Conservation (phyloP, 2,113 vertebrate genomes). For the Ellobius talpinus region DNA sequence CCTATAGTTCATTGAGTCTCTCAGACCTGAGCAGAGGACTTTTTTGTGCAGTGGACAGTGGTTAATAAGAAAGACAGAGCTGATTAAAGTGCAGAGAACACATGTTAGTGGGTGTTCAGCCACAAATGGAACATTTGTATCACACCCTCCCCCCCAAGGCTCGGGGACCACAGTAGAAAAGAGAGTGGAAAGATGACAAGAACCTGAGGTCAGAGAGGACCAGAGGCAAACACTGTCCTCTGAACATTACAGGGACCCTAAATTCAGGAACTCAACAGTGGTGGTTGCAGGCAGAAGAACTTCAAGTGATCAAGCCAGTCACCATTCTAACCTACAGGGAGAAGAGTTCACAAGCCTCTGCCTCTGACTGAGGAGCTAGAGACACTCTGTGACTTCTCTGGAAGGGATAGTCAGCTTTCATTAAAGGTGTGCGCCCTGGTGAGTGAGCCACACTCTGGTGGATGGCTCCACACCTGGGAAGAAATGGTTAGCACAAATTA, state of each 20-base stretch:
- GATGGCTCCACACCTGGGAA: neutral
- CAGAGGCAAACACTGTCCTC: neutral
- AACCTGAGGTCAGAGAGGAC: neutral
- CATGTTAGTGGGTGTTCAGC: neutral
- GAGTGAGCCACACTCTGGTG: neutral
- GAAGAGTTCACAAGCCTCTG: neutral
- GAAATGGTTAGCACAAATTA: neutral
- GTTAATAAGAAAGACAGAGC: too few species aligned
- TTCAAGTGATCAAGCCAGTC: neutral
- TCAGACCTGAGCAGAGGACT: neutral
- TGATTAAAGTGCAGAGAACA: neutral
- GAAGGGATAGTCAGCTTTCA: neutral
- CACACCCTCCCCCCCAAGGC: neutral
- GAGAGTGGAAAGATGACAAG: neutral
- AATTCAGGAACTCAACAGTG: neutral
- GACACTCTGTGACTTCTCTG: too few species aligned
- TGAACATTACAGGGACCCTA: neutral
- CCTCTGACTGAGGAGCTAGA: neutral
- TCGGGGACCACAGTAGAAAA: neutral
- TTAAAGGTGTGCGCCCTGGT: neutral
- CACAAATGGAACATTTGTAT: neutral
- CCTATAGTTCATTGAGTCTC: neutral
- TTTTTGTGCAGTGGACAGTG: neutral
- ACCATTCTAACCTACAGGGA: too few species aligned
- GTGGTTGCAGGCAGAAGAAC: neutral